Evolutionary conservation across 2,797 vertebrate species (phyloP).

Genomic region (Falco biarmicus): DNA sequence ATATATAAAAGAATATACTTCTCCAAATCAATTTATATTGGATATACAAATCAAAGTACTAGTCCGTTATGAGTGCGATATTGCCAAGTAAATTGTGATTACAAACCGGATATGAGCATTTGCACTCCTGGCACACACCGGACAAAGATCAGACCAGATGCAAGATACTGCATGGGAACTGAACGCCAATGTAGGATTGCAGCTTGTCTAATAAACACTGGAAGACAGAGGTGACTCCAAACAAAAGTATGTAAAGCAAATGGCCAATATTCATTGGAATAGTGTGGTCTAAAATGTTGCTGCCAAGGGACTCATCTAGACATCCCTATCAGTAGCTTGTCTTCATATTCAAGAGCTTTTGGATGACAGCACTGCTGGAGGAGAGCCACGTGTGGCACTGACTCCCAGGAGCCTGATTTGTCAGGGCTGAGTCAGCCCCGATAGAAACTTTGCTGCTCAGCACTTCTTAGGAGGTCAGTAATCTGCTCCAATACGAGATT

Average conservation of each 20-base stretch:
- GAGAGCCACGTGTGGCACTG: rapidly evolving
- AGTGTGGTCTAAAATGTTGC: not conserved
- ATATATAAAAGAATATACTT: not conserved
- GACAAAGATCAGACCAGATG: not conserved
- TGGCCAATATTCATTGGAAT: not conserved
- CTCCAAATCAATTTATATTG: not conserved
- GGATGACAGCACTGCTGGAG: not conserved
- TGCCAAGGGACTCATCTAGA: not conserved
- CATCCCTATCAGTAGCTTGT: not conserved
- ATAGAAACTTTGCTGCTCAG: not conserved
- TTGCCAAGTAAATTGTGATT: not conserved
- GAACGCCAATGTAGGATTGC: rapidly evolving
- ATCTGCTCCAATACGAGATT: not conserved
- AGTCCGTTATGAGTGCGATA: not conserved
- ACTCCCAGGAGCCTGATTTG: not conserved
- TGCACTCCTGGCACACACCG: not conserved
- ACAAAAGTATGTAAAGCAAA: not conserved
- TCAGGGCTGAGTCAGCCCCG: not conserved
- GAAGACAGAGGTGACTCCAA: not conserved
- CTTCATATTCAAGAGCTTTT: not conserved
- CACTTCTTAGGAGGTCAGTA: not conserved
- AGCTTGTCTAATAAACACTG: not conserved
- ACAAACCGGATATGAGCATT: not conserved
- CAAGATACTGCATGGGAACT: not conserved
- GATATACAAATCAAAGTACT: not conserved